Evolutionary conservation across 2,113 vertebrate genomes (phyloP).

Genomic region (Scomber colias): DNA sequence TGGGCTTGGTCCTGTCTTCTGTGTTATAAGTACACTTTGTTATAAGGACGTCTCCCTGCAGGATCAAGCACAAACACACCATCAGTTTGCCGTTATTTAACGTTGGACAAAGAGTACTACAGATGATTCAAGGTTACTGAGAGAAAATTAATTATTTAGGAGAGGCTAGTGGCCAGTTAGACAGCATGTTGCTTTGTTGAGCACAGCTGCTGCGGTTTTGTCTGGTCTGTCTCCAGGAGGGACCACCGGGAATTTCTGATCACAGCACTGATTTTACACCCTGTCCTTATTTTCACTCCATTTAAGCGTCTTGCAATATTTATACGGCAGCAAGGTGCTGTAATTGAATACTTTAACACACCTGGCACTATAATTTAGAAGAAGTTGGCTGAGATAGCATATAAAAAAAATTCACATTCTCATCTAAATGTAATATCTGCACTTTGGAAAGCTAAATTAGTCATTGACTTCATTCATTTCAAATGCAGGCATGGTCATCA

Average conservation of each 20-base stretch:
- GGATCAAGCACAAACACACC: conserved; percentile 40
- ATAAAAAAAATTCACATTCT: background rate
- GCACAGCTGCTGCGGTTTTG: conserved; percentile 25
- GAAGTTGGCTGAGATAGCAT: conserved; percentile 4
- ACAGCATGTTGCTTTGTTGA: background rate
- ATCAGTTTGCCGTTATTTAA: background rate
- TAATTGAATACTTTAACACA: conserved; percentile 34
- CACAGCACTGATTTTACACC: conserved; percentile 27
- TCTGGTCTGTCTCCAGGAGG: conserved; percentile 10
- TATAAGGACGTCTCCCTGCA: conserved; percentile 91
- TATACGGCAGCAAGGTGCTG: conserved; percentile 9
- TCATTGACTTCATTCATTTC: background rate
- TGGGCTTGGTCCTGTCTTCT: conserved; percentile 83
- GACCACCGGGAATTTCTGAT: conserved; percentile 10
- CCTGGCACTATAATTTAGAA: conserved; percentile 6
- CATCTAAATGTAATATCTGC: conserved; percentile 12
- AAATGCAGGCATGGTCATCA: background rate
- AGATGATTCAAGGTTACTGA: conserved; percentile 21
- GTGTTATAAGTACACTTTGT: conserved; percentile 95
- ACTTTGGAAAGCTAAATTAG: background rate
- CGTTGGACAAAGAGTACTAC: background rate
- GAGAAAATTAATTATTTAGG: background rate
- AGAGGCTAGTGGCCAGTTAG: conserved; percentile 10
- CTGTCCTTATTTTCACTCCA: conserved; percentile 36
- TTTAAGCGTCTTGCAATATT: conserved; percentile 18